Conservation (phyloP, 2,113 vertebrate species). For the Chinchilla lanigera region DNA sequence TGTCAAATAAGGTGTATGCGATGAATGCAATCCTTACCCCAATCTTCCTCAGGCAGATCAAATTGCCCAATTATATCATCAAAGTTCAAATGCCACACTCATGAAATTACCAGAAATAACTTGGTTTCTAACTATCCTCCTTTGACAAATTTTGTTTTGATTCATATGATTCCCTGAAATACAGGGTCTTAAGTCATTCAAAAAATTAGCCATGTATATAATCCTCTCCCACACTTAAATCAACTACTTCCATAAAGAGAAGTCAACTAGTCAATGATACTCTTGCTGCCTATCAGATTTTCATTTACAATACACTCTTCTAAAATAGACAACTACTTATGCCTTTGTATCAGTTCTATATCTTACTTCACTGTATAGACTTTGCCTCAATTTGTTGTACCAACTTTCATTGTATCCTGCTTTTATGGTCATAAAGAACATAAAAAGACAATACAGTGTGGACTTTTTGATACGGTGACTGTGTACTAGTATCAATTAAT, state of each 20-base stretch:
- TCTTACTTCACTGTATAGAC: background rate
- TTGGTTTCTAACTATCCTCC: background rate
- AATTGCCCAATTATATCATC: background rate
- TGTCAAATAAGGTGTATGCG: background rate
- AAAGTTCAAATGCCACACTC: background rate
- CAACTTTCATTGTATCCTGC: background rate
- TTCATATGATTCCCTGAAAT: background rate
- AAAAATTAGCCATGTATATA: background rate
- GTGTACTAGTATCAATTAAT: background rate
- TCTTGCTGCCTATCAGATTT: background rate
- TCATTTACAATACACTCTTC: background rate
- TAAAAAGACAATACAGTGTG: background rate
- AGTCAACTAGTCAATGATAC: background rate
- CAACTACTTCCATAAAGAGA: background rate
- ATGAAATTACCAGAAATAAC: background rate
- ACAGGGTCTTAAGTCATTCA: background rate
- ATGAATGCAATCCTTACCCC: background rate
- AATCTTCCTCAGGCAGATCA: background rate
- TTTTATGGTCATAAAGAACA: background rate
- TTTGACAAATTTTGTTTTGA: background rate
- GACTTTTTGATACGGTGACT: background rate
- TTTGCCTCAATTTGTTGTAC: background rate
- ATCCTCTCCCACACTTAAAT: background rate
- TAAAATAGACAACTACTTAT: too few relatives aligned
- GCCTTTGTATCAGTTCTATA: background rate